Conservation (phyloP, 2,888 invertebrate genomes). For the Melanostoma scalare region DNA sequence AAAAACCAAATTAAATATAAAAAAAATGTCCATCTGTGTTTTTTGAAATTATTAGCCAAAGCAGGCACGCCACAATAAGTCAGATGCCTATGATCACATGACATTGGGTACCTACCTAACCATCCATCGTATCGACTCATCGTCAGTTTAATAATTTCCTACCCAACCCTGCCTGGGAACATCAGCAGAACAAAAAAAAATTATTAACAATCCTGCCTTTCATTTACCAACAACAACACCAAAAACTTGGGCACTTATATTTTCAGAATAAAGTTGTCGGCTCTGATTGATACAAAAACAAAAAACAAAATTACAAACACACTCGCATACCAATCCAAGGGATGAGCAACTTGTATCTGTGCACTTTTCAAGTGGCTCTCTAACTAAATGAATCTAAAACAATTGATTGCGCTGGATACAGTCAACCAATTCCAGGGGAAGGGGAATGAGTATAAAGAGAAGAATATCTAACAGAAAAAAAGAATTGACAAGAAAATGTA, state of each 20-base stretch:
- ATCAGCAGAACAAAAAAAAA: not conserved
- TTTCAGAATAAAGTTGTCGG: slow-evolving; percentile 70
- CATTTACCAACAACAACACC: not conserved
- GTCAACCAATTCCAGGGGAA: not conserved
- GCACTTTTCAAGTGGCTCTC: slow-evolving; percentile 8
- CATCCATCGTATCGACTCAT: not conserved
- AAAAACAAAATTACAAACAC: slow-evolving; percentile 14
- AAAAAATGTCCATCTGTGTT: too few species aligned
- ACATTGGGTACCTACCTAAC: not conserved
- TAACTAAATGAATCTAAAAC: slow-evolving; percentile 53
- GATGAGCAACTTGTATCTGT: slow-evolving; percentile 9
- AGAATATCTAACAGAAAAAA: slow-evolving; percentile 2
- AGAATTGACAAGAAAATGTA: slow-evolving; percentile 58
- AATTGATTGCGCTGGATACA: slow-evolving; percentile 50
- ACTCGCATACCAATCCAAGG: not conserved
- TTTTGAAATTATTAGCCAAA: too few species aligned
- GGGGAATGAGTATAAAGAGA: not conserved
- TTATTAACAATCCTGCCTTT: slow-evolving; percentile 60
- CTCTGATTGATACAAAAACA: slow-evolving; percentile 60
- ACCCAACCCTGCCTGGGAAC: not conserved
- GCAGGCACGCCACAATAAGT: too few species aligned
- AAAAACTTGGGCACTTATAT: slow-evolving; percentile 50
- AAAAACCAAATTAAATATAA: too few species aligned
- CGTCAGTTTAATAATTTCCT: not conserved
- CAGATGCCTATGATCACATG: too few species aligned